Percentiles rank a stretch among this genome's conserved stretches.
Conservation (phyloP, 2,888 invertebrate genomes). For the Aleiodes alternator region DNA sequence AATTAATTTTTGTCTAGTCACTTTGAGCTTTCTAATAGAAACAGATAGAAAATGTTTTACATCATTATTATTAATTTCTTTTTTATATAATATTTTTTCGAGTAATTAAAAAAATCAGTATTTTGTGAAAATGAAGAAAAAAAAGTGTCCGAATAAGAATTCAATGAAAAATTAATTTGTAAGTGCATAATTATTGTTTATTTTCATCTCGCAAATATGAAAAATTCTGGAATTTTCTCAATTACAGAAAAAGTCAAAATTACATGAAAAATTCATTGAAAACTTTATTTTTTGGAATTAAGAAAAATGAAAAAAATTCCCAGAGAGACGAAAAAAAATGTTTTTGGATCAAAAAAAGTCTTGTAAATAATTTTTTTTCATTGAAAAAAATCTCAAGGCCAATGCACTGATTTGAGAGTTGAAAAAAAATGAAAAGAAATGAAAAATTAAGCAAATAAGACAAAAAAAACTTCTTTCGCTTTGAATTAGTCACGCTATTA, state of each 20-base stretch:
- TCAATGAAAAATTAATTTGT: constrained; percentile 49
- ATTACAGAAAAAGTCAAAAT: constrained; percentile 14
- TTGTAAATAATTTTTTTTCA: background rate
- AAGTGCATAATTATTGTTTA: constrained; percentile 54
- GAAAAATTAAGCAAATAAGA: constrained; percentile 20
- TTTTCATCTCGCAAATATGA: constrained; percentile 45
- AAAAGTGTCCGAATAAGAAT: constrained; percentile 25
- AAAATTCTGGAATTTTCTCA: constrained; percentile 44
- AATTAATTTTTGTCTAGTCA: constrained; percentile 37
- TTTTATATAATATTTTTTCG: background rate
- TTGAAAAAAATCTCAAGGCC: constrained; percentile 11
- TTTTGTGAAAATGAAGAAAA: background rate
- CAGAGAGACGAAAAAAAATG: too few relatives aligned
- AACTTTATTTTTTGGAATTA: too few relatives aligned
- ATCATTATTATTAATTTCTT: constrained; percentile 7
- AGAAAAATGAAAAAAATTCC: constrained; percentile 21
- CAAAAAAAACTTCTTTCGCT: constrained; percentile 55
- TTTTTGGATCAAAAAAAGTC: constrained; percentile 9
- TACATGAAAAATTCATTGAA: constrained; percentile 6
- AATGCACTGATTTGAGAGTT: constrained; percentile 17
- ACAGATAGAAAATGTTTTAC: constrained; percentile 20
- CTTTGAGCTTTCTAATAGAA: constrained; percentile 32
- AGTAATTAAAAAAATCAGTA: constrained; percentile 13
- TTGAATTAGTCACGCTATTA: constrained; percentile 57
- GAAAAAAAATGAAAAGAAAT: constrained; percentile 18